phyloP scores from a whole-genome alignment of 37 sponge, comb jelly and placozoan species.

The Beroe forskalii region DNA sequence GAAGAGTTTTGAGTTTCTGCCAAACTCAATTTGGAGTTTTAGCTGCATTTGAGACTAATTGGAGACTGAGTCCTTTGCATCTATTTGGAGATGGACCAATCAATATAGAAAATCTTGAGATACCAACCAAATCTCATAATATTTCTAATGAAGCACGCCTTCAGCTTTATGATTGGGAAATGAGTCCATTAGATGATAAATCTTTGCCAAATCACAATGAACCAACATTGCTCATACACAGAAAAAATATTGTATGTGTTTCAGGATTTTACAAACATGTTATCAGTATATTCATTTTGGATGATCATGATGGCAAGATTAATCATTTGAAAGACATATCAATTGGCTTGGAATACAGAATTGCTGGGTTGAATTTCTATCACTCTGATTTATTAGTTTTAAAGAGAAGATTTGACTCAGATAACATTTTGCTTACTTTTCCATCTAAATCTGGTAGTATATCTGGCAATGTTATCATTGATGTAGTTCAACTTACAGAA shows the following conservation, averaged over 20 bases:
- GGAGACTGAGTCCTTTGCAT: conserved; percentile 25
- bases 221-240: conserved; percentile 1
- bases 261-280: conserved; percentile 63
- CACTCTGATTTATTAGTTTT: neutral
- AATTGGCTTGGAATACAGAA: conserved; percentile 3
- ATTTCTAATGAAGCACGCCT: conserved; percentile 6
- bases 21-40: neutral
- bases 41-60: conserved; percentile 39
- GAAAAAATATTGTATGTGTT: conserved; percentile 8
- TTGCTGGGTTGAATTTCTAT: neutral
- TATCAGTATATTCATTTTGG: neutral
- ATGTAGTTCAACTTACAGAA: neutral
- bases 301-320: conserved; percentile 23
- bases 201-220: conserved; percentile 1
- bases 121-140: neutral
- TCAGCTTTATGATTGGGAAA: conserved; percentile 11
- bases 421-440: conserved; percentile 36
- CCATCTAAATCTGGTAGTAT: conserved; percentile 26
- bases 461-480: neutral
- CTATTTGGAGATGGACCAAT: conserved; percentile 33
- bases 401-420: conserved; percentile 5
- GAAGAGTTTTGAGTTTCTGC: conserved; percentile 19
- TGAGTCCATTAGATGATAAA: conserved; percentile 9
- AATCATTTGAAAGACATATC: conserved; percentile 21
- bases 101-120: conserved; percentile 1